Base-by-base conservation (phyloP, 2,113 vertebrate species). In the Lanius collurio region DNA sequence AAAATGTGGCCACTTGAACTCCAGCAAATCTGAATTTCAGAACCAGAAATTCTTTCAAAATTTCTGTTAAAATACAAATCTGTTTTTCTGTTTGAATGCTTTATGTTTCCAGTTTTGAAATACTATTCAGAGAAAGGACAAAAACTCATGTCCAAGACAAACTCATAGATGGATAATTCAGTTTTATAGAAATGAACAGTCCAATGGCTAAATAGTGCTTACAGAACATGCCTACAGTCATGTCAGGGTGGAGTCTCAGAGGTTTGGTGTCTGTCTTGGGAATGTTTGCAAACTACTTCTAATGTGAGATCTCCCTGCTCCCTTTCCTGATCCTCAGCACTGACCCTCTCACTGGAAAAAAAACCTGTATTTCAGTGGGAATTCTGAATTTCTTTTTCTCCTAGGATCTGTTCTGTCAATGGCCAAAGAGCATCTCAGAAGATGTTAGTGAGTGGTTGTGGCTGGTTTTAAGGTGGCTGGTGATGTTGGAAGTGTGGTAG, bases 371-470 rank as follows among this genome's bases (percentile, higher is more conserved):
- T 77, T 47, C 20, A 28, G 13, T 56, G 47, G 24, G 17, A 42
- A 16, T 79, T 86, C 9, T 42, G 33, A 23, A 23, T 1, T 13
- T 30, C 33, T 24, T 90, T 74, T 60, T 35, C 44, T 23, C 10
- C 6, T 13, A 14, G 6, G 11, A 42, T n/a, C 12, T 68, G 24
- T 23, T 18, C 52, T 52, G 7, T 37, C n/a, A 28, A 7, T 42
- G 59, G 23, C 60, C n/a, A 13, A 4, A 53, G 47, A 53, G 33
- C 26, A 46, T 42, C 28, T 41, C 11, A 1, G 62, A 21, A 17
- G 46, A 41, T 59, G 37, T 44, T 33, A 37, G 49, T 14, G 7
- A 52, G 44, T 1, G 2, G 0, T 50, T 1, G 2, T 15, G 50
- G 42, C 24, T 84, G 41, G 4, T 62, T 60, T 53, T 21, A 12